A percentile compares a stretch with the other conserved stretches of the same genome.
Evolutionary conservation across 1,140 invertebrate genomes (phyloP).

Genomic region (Thaumetopoea pityocampa): DNA sequence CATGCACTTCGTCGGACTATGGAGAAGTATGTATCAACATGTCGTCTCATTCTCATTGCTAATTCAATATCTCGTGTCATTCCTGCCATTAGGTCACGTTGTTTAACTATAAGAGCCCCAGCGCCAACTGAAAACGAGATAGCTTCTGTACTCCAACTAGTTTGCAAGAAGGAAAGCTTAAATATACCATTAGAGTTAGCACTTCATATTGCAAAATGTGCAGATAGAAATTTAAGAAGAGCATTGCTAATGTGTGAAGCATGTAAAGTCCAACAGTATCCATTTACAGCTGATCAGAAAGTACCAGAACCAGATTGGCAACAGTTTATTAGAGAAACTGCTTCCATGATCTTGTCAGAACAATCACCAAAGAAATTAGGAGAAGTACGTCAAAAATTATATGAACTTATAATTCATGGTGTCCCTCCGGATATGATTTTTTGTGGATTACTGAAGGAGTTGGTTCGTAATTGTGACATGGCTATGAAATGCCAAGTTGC

Average conservation of each 20-base stretch:
- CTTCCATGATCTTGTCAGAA: conserved; percentile 90
- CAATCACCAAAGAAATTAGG: conserved; percentile 91
- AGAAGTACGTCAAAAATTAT: conserved; percentile 91
- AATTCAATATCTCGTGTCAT: conserved; percentile 97
- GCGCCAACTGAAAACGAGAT: conserved; percentile 91
- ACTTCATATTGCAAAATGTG: conserved; percentile 85
- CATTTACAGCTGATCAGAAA: conserved; percentile 88
- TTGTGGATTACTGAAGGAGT: conserved; percentile 88
- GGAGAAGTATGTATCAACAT: conserved; percentile 98
- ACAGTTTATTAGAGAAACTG: conserved; percentile 91
- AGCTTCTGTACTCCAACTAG: conserved; percentile 80
- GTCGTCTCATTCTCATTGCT: conserved; percentile 95
- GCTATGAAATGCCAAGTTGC: conserved; percentile 91
- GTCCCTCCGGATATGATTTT: conserved; percentile 97
- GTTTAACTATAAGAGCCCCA: conserved; percentile 92
- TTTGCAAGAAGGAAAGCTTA: conserved; percentile 92
- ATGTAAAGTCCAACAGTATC: conserved; percentile 94
- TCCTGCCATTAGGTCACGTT: conserved; percentile 96
- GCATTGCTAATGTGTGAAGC: conserved; percentile 97
- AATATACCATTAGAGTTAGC: conserved; percentile 87
- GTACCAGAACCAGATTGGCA: conserved; percentile 96
- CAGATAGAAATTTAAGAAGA: conserved; percentile 93
- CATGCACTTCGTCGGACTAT: conserved; percentile 98
- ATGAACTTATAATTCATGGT: conserved; percentile 95
- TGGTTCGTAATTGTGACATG: conserved; percentile 93